phyloP scores from a whole-genome alignment of 2,888 invertebrate genomes.

The Dusona sp. region DNA sequence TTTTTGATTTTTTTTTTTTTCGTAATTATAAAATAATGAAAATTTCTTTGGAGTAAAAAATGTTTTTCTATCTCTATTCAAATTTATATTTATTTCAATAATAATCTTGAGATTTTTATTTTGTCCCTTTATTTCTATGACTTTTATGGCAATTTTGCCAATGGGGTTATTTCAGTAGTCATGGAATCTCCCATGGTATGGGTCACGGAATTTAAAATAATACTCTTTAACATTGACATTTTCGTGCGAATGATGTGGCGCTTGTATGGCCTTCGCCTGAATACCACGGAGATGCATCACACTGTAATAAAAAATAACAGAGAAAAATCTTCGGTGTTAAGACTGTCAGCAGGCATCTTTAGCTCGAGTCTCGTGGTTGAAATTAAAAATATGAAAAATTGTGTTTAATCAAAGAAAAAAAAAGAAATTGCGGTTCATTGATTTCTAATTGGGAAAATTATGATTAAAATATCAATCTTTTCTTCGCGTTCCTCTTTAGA shows the following conservation, averaged over 20 bases:
- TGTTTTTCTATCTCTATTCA: background rate
- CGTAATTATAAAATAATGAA: no score
- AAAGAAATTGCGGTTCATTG: background rate
- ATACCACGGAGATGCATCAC: slow-evolving; percentile 49
- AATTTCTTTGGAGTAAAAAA: background rate
- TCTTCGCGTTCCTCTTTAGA: background rate
- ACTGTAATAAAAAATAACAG: slow-evolving; percentile 3
- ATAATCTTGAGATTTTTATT: background rate
- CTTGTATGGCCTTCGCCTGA: slow-evolving; percentile 56
- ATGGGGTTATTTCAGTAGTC: background rate
- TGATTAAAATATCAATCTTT: background rate
- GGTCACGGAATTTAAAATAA: slow-evolving; percentile 38
- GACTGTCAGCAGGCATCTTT: background rate
- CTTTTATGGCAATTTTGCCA: background rate
- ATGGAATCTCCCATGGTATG: slow-evolving; percentile 7
- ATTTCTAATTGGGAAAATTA: background rate
- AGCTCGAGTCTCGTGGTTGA: background rate
- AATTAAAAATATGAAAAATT: background rate
- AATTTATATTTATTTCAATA: background rate
- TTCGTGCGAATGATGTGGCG: slow-evolving; percentile 32
- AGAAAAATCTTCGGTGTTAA: background rate
- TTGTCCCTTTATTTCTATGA: background rate
- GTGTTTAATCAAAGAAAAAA: background rate
- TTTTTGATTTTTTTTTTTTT: background rate
- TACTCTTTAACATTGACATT: slow-evolving; percentile 62